Conservation (phyloP, 1,140 invertebrate species). For the Acromyrmex heyeri region DNA sequence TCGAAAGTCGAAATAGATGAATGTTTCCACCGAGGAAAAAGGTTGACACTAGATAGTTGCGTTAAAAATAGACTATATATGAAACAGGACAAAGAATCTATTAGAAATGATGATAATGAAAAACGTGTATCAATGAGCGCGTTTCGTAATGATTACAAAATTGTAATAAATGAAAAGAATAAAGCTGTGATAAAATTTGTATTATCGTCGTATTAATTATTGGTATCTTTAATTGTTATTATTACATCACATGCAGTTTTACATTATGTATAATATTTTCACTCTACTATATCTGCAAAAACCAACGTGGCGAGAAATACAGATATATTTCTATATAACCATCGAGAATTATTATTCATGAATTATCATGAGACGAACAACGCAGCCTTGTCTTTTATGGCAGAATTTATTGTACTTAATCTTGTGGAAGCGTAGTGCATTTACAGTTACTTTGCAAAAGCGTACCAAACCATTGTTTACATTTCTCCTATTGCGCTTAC, state of each 20-base stretch:
- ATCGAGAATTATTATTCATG: background rate
- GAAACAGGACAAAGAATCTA: background rate
- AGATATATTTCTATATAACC: background rate
- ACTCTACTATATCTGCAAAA: background rate
- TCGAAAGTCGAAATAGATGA: slow-evolving; percentile 14
- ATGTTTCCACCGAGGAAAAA: background rate
- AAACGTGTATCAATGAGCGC: background rate
- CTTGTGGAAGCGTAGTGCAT: slow-evolving; percentile 49
- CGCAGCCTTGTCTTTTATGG: background rate
- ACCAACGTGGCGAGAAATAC: background rate
- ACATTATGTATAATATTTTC: background rate
- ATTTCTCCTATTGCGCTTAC: slow-evolving; percentile 46
- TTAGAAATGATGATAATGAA: background rate
- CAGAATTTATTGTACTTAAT: slow-evolving; percentile 47
- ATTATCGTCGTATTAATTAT: slow-evolving; percentile 2
- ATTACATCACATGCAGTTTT: background rate
- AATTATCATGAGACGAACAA: background rate
- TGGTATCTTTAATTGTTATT: background rate
- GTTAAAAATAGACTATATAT: background rate
- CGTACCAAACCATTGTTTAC: slow-evolving; percentile 56
- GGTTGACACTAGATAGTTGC: background rate
- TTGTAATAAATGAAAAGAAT: background rate
- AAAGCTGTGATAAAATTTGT: background rate
- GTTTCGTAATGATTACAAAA: background rate
- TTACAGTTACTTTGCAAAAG: slow-evolving; percentile 50